Evolutionary conservation across 2,888 invertebrate species (phyloP), one percentile per base, ranked within the genome.

Genomic region (Ceratothoa steindachneri): DNA sequence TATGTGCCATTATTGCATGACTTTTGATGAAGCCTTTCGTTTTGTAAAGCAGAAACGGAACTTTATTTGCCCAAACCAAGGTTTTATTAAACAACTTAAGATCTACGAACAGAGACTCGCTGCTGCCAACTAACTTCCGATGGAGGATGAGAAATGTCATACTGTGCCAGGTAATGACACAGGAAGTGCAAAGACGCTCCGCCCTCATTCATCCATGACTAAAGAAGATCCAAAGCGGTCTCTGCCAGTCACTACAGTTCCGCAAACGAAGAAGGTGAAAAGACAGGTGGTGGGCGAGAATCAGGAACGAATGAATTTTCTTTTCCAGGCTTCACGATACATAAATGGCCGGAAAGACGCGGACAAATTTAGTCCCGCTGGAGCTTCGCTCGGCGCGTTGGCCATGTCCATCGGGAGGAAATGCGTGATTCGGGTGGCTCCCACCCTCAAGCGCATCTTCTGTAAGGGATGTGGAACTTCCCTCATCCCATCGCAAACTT

Each of bases 31-130:
- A 82, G 95, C 98, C 0, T 87, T 93, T 82, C 89, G 91, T 78
- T 93, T 93, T 85, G 97, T 98, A 0, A 95, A 94, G 85, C 89
- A 91, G 75, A 93, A 93, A 83, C 88, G 99, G 29, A 93, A 88
- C 83, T 97, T 96, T 85, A 94, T 98, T 81, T 95, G 95, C 84
- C 99, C 99, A 7, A 99, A 99, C 85, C 90, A 90, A 70, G 96
- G 93, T 83, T 99, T 99, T 86, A 87, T 97, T 81, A 89, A 90
- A 82, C 98, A 99, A 85, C 87, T 99, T 81, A 93, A 95, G 86
- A 72, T 72, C n/a, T 78, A 75, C 27, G 73, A 78, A 53, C 9
- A 30, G 60, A 70, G 30, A 15, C 41, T 74, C 51, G 67, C 67
- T 19, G n/a, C n/a, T n/a, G n/a, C n/a, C n/a, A n/a, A n/a, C n/a